A percentile compares a stretch with the other conserved stretches of the same genome.
Evolutionary conservation across 2,888 invertebrate genomes (phyloP).

Genomic region (Sesia bembeciformis): DNA sequence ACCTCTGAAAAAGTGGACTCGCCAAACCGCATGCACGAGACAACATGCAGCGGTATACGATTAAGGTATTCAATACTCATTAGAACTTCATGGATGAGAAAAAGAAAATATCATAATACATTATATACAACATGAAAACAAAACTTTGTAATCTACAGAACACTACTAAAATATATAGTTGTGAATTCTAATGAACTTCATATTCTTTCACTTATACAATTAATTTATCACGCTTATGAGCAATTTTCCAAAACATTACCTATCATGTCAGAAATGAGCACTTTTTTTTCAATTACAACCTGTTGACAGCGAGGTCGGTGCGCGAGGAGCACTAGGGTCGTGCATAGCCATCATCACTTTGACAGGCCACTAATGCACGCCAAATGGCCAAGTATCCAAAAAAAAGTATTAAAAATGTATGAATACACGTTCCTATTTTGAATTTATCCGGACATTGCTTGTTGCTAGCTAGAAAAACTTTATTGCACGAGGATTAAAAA

Average conservation of each 20-base stretch:
- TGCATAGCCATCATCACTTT: conserved; percentile 41
- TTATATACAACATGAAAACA: no score
- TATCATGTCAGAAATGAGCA: not conserved
- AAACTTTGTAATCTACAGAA: no score
- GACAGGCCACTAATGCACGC: conserved; percentile 55
- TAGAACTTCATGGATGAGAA: no score
- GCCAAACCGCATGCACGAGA: no score
- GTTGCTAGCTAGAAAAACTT: not conserved
- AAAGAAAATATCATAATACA: no score
- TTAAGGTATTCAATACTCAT: no score
- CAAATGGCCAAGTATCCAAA: conserved; percentile 16
- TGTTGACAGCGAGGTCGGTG: conserved; percentile 40
- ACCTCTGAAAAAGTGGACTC: no score
- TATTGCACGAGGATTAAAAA: no score
- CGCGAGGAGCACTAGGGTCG: conserved; percentile 27
- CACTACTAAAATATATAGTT: no score
- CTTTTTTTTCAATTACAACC: conserved; percentile 6
- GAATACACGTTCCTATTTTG: not conserved
- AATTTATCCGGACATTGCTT: not conserved
- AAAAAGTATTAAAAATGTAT: conserved; percentile 1
- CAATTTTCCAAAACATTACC: not conserved
- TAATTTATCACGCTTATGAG: not conserved
- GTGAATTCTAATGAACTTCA: no score
- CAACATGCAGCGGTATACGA: no score
- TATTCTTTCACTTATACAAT: not conserved